Base-by-base conservation (phyloP, 2,888 invertebrate species). In the Cacoxenus indagator region DNA sequence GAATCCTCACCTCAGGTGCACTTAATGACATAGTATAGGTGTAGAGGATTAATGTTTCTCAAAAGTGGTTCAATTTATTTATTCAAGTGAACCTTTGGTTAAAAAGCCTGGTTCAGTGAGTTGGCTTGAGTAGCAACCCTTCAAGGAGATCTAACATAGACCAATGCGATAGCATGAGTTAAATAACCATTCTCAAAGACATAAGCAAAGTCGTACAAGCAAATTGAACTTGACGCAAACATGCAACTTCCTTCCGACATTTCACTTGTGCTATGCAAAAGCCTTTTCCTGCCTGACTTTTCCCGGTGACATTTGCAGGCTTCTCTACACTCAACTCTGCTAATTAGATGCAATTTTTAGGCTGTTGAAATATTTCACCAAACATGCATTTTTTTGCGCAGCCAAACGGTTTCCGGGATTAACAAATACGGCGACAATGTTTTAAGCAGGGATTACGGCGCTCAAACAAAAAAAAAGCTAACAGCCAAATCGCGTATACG, bases 161-260 rank as follows among this genome's bases (percentile, higher is more conserved):
- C n/a, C n/a, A n/a, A n/a, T n/a, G n/a, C n/a, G n/a, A n/a, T n/a
- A n/a, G n/a, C n/a, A n/a, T n/a, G n/a, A n/a, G n/a, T n/a, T n/a
- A n/a, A n/a, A n/a, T n/a, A n/a, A 43, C 48, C 9, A 22, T 51
- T 9, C 8, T 19, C 22, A 1, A 8, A 4, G 51, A 9, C 37
- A 37, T 37, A 14, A 37, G 5, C 8, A 4, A 14, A 8, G 9
- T 8, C 8, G 43, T 11, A 66, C 54, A 62, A 78, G 78, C 81
- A 77, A 81, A 82, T 76, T 81, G 78, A 79, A 80, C 81, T 80
- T 82, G 78, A 71, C 74, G 73, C 54, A 70, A 76, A 80, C 80
- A 80, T 80, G 80, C 83, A 82, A 80, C 73, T 81, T 82, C 79
- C 82, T 82, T 82, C 71, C 74, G 57, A 57, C 57, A 55, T 37